phyloP scores from a whole-genome alignment of 2,797 vertebrate species.

The Somateria mollissima region DNA sequence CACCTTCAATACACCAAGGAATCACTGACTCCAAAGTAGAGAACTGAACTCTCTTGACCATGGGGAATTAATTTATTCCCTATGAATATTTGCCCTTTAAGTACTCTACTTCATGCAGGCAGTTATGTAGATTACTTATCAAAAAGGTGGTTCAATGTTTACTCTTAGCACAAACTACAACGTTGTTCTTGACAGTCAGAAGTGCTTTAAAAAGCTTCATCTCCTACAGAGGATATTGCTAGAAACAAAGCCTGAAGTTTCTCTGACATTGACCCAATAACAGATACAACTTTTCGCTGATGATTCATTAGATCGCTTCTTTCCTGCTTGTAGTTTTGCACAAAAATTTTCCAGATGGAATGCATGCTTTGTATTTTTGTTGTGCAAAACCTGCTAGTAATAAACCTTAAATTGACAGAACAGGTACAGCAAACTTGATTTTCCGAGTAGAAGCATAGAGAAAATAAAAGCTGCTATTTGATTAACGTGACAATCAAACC shows the following conservation, averaged over 20 bases:
- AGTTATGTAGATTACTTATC: fast-evolving
- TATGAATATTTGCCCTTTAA: neutral
- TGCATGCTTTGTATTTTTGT: neutral
- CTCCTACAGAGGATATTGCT: neutral
- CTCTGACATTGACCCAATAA: neutral
- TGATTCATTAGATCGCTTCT: neutral
- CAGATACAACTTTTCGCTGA: neutral
- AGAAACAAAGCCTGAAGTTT: neutral
- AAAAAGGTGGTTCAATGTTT: neutral
- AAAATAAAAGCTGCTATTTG: neutral
- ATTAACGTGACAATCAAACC: neutral
- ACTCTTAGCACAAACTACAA: neutral
- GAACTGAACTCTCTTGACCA: neutral
- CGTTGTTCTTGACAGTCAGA: neutral
- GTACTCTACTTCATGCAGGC: neutral
- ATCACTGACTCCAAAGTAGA: neutral
- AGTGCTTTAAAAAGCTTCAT: neutral
- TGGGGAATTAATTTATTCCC: neutral
- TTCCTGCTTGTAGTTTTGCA: neutral
- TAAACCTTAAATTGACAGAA: neutral
- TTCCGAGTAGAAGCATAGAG: neutral
- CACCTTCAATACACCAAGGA: neutral
- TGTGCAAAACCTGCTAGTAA: neutral
- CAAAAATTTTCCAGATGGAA: neutral
- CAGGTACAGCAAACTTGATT: neutral